Percentiles rank a stretch among this genome's conserved stretches.
Conservation (phyloP, 2,888 invertebrate genomes). For the Linnaemya vulpina region DNA sequence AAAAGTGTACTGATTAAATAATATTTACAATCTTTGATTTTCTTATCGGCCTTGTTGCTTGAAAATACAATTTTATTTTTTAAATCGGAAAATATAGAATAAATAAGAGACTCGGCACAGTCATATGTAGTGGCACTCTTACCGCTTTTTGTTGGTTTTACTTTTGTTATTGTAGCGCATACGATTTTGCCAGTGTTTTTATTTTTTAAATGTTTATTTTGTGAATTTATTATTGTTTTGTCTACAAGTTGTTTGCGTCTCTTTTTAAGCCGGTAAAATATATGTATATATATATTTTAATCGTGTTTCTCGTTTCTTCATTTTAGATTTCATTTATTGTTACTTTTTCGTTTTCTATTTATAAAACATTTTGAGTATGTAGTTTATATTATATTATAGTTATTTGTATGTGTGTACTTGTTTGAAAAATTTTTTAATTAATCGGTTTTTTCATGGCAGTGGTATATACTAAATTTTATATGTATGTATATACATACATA, state of each 20-base stretch:
- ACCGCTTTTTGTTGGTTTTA: slow-evolving; percentile 4
- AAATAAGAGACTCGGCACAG: neutral
- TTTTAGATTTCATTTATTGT: slow-evolving; percentile 18
- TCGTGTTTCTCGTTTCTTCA: slow-evolving; percentile 16
- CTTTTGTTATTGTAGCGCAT: slow-evolving; percentile 10
- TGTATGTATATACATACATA: neutral
- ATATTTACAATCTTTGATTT: too few relatives aligned
- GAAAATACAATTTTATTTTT: too few relatives aligned
- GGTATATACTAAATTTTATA: neutral
- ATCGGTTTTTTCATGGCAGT: neutral
- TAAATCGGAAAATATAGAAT: too few relatives aligned
- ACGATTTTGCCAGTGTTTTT: neutral
- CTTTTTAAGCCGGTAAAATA: slow-evolving; percentile 44
- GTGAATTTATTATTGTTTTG: slow-evolving; percentile 19
- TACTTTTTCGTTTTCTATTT: slow-evolving; percentile 19
- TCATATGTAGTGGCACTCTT: neutral
- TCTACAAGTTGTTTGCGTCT: neutral
- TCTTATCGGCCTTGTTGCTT: too few relatives aligned
- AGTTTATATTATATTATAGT: neutral
- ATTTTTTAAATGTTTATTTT: slow-evolving; percentile 25
- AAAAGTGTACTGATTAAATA: too few relatives aligned
- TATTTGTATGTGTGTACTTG: neutral
- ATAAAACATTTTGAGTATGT: neutral
- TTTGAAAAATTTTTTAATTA: slow-evolving; percentile 29
- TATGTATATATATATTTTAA: slow-evolving; percentile 41